Conservation (phyloP, 2,888 invertebrate genomes). For the Oxycera nigricornis region DNA sequence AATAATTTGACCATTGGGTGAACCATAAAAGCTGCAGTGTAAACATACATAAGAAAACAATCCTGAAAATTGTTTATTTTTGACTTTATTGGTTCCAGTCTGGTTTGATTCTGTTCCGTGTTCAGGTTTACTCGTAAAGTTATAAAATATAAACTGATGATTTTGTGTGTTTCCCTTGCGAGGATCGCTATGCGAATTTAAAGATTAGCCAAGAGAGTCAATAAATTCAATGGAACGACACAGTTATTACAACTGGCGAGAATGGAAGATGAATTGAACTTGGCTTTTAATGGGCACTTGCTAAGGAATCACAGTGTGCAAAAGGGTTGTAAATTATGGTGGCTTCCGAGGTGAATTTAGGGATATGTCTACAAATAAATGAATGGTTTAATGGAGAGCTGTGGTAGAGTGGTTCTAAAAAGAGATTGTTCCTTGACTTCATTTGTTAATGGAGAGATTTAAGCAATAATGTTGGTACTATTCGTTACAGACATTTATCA, state of each 20-base stretch:
- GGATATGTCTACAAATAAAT: not conserved
- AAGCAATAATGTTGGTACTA: not conserved
- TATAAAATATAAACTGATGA: constrained; percentile 19
- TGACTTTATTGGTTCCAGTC: not conserved
- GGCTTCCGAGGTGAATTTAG: not conserved
- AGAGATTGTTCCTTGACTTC: no score
- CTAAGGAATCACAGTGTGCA: not conserved
- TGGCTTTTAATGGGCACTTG: constrained; percentile 8
- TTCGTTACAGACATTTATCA: not conserved
- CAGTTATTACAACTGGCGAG: constrained; percentile 18
- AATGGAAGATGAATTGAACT: not conserved
- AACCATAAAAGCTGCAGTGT: not conserved
- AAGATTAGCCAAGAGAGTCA: constrained; percentile 19
- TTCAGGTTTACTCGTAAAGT: no score
- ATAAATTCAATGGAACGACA: not conserved
- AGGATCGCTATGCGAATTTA: constrained; percentile 17
- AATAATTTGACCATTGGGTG: not conserved
- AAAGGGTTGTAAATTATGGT: constrained; percentile 31
- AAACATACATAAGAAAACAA: not conserved
- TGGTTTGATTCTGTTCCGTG: no score
- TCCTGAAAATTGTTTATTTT: not conserved
- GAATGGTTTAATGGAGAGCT: constrained; percentile 14
- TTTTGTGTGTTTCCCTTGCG: constrained; percentile 15
- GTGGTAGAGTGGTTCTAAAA: constrained; percentile 7
- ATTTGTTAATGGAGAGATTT: not conserved